phyloP scores from a whole-genome alignment of 1,140 invertebrate genomes.

The Oreohelix idahoensis region DNA sequence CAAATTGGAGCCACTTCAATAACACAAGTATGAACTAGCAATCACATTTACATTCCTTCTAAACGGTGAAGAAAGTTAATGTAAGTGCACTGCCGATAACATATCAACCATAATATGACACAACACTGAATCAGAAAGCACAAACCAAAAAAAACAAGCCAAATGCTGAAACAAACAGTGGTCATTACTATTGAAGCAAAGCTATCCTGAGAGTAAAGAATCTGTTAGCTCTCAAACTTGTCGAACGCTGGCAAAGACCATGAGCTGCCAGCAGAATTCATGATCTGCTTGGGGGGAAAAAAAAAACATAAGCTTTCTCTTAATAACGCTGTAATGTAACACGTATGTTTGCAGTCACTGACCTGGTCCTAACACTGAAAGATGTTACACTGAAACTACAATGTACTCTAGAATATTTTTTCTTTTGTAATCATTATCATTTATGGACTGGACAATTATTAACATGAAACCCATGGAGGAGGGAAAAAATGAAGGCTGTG shows the following conservation, averaged over 20 bases:
- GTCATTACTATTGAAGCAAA: constrained; percentile 13
- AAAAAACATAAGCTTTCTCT: background rate
- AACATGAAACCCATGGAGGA: too few relatives aligned
- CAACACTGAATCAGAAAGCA: constrained; percentile 11
- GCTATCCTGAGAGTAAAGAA: constrained; percentile 2
- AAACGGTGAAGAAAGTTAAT: too few relatives aligned
- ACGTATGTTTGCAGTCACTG: too few relatives aligned
- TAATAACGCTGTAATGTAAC: background rate
- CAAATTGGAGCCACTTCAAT: background rate
- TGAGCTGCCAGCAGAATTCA: constrained; percentile 49
- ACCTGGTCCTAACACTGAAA: too few relatives aligned
- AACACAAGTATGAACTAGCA: background rate
- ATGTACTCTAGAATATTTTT: too few relatives aligned
- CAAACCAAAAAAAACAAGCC: background rate
- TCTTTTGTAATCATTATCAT: too few relatives aligned
- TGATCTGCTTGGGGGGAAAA: constrained; percentile 45
- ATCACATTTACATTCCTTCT: background rate
- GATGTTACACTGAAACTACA: too few relatives aligned
- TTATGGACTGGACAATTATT: too few relatives aligned
- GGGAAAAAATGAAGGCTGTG: too few relatives aligned
- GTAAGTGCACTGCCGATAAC: background rate
- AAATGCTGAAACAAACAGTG: background rate
- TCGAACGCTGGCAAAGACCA: constrained; percentile 53
- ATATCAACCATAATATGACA: background rate
- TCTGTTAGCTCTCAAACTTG: constrained; percentile 49